Conservation (phyloP, 2,888 invertebrate genomes). For the Ischnura elegans region DNA sequence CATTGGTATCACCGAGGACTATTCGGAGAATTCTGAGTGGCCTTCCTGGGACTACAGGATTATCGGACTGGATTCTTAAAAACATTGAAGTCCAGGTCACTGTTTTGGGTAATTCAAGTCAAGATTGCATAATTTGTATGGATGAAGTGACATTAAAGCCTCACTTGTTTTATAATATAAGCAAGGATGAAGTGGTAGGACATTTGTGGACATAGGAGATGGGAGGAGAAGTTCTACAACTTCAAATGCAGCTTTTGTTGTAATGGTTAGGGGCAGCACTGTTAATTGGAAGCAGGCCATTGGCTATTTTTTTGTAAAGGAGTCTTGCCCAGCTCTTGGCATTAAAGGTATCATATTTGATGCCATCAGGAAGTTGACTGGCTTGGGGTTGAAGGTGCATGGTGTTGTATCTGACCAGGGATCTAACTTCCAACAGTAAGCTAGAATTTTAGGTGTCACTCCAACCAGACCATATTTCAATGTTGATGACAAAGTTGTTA, state of each 20-base stretch:
- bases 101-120: no score
- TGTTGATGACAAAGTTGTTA: neutral
- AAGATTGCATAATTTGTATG: no score
- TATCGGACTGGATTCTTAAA: no score
- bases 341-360: no score
- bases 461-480: neutral
- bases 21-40: no score
- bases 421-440: neutral
- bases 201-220: neutral
- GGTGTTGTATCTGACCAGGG: neutral
- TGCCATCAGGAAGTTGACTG: no score
- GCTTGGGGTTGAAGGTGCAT: no score
- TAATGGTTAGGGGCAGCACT: neutral
- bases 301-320: slow-evolving; percentile 6
- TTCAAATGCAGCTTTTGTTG: neutral
- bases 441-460: neutral
- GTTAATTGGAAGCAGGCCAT: neutral
- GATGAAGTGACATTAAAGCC: neutral
- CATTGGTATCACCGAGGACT: no score
- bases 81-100: neutral
- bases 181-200: neutral
- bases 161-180: neutral
- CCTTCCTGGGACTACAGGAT: no score
- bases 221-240: slow-evolving; percentile 3
- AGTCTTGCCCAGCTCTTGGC: neutral